Conservation (phyloP, 1,140 invertebrate genomes). For the Arctopsyche grandis region DNA sequence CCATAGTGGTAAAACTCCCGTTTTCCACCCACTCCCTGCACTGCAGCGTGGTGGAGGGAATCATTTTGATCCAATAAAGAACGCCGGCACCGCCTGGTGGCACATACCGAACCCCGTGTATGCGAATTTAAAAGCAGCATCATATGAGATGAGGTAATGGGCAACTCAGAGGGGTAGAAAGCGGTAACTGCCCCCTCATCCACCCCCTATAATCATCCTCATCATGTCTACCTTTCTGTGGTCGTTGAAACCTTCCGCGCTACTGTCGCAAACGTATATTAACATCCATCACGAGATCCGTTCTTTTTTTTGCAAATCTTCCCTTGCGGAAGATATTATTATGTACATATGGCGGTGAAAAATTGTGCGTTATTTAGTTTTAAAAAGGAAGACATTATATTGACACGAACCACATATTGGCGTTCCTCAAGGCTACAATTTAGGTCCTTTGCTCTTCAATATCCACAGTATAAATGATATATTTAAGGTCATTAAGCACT, state of each 20-base stretch:
- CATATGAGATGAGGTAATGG: constrained; percentile 52
- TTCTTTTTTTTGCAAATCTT: too few relatives aligned
- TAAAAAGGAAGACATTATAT: too few relatives aligned
- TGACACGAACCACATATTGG: too few relatives aligned
- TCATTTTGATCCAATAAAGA: constrained; percentile 56
- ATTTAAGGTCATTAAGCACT: too few relatives aligned
- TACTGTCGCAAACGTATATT: constrained; percentile 3
- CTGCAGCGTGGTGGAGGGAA: constrained; percentile 29
- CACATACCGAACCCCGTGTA: constrained; percentile 37
- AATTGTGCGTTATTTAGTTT: too few relatives aligned
- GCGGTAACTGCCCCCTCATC: constrained; percentile 2
- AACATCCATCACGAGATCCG: constrained; percentile 3
- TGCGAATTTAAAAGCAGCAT: constrained; percentile 51
- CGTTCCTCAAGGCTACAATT: too few relatives aligned
- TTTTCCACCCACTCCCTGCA: neutral
- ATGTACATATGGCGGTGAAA: too few relatives aligned
- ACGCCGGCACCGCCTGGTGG: constrained; percentile 53
- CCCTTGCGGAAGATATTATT: too few relatives aligned
- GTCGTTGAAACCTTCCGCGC: constrained; percentile 7
- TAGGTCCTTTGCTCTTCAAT: too few relatives aligned
- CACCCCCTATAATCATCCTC: constrained; percentile 2
- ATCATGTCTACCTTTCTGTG: constrained; percentile 16
- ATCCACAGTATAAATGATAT: too few relatives aligned
- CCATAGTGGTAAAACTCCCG: constrained; percentile 1
- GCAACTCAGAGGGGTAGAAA: constrained; percentile 4